Conservation (phyloP, 2,113 vertebrate genomes). For the Brachypteracias leptosomus region DNA sequence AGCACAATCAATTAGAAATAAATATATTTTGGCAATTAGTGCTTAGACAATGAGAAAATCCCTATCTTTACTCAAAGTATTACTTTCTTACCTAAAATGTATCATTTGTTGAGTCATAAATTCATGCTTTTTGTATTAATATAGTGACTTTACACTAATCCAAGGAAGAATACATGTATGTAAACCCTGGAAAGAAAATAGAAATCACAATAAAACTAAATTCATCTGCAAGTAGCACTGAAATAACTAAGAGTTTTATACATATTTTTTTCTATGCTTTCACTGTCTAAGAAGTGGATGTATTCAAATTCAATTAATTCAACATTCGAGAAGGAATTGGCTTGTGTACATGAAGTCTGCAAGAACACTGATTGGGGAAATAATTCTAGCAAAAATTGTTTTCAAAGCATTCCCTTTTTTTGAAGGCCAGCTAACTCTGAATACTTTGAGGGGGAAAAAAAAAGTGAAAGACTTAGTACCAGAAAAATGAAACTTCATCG, state of each 20-base stretch:
- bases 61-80: background rate
- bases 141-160: background rate
- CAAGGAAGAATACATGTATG: background rate
- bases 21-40: background rate
- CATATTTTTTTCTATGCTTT: background rate
- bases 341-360: background rate
- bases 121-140: background rate
- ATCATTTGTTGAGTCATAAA: background rate
- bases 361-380: background rate
- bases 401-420: background rate
- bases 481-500: background rate
- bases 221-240: background rate
- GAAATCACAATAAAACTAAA: background rate
- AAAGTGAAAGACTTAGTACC: background rate
- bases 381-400: background rate
- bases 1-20: background rate
- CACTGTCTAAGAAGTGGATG: background rate
- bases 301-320: background rate
- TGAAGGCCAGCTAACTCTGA: background rate
- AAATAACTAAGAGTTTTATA: background rate
- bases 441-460: background rate
- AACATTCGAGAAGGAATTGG: background rate
- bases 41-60: background rate
- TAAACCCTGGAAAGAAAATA: background rate
- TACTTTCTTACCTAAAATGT: background rate